phyloP scores from a whole-genome alignment of 1,140 invertebrate genomes.

The Leptonema lineaticorne region DNA sequence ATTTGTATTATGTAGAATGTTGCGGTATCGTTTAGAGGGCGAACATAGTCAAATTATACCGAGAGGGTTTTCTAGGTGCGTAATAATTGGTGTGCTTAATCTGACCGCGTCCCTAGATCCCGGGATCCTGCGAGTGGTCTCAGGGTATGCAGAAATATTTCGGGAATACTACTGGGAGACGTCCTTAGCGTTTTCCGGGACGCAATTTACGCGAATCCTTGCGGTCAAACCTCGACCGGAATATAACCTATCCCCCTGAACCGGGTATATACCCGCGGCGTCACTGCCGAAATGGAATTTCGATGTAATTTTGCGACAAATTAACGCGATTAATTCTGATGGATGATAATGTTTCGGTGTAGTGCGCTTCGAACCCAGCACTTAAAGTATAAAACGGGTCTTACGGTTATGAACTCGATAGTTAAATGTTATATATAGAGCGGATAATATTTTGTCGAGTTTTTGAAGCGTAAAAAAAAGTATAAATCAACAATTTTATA shows the following conservation, averaged over 20 bases:
- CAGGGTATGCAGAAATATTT: background rate
- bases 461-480: no score
- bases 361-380: background rate
- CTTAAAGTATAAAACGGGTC: background rate
- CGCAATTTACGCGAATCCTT: conserved; percentile 39
- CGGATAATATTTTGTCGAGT: no score
- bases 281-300: conserved; percentile 32
- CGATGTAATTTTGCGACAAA: conserved; percentile 35
- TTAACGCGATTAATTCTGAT: conserved; percentile 34
- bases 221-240: conserved; percentile 23
- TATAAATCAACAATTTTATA: no score
- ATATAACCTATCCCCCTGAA: no score
- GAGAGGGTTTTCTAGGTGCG: background rate
- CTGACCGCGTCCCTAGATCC: background rate
- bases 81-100: conserved; percentile 27
- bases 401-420: no score
- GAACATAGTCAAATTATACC: background rate
- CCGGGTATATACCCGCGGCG: no score
- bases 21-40: background rate
- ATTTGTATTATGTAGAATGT: background rate
- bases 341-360: background rate
- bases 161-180: background rate
- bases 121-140: background rate
- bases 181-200: no score
- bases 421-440: no score